Conservation (phyloP, 2,888 invertebrate genomes). For the Drosophila conformis region DNA sequence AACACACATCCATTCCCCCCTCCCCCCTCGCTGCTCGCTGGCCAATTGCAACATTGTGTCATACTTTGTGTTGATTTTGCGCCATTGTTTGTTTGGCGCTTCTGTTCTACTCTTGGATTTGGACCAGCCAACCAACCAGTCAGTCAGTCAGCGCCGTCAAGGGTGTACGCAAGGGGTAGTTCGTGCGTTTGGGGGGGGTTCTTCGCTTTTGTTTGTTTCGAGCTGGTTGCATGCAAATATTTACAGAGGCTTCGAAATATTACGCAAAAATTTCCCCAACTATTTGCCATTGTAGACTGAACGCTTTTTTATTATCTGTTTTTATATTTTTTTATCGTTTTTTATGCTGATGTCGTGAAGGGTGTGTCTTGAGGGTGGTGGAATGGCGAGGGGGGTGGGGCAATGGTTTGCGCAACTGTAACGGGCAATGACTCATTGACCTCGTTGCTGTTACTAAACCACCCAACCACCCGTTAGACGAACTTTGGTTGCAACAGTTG, state of each 20-base stretch:
- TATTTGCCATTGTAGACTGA: conserved; percentile 51
- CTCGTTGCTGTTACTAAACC: conserved; percentile 50
- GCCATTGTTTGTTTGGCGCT: conserved; percentile 66
- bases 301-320: conserved; percentile 5
- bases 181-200: background rate
- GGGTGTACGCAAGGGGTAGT: background rate
- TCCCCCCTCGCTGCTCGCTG: background rate
- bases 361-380: conserved; percentile 12
- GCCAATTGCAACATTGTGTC: conserved; percentile 71
- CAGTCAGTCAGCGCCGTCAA: conserved; percentile 17
- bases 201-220: conserved; percentile 53
- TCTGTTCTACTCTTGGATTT: conserved; percentile 58
- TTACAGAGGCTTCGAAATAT: conserved; percentile 77
- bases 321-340: conserved; percentile 4
- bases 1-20: background rate
- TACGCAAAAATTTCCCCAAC: conserved; percentile 62
- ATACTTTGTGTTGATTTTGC: conserved; percentile 71
- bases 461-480: background rate
- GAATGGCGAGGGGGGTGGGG: too few species aligned
- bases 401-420: conserved; percentile 21
- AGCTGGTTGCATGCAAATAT: conserved; percentile 69
- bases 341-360: conserved; percentile 22
- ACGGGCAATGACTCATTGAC: conserved; percentile 78
- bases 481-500: conserved; percentile 2
- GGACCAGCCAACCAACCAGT: conserved; percentile 21